These are phyloP conservation scores for Archips xylosteana DNA, from an alignment of 2,888 invertebrate species.

Conservation along the genomic window DNA sequence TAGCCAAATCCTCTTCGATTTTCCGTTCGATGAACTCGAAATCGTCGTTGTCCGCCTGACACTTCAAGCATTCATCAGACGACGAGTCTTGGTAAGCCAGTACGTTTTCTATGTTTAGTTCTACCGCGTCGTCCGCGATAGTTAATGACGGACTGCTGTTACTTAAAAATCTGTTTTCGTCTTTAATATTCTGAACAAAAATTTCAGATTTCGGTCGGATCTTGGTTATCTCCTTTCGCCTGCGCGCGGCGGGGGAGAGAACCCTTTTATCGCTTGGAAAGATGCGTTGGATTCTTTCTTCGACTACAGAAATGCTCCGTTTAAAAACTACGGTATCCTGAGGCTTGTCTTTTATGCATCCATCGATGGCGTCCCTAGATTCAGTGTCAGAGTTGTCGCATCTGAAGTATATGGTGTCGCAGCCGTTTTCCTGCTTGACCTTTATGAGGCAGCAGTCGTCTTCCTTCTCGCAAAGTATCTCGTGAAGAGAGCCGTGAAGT, in stretches of 20 bases:
- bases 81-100: conserved; percentile 78
- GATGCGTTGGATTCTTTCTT: conserved; percentile 73
- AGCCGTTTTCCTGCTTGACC: conserved; percentile 77
- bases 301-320: conserved; percentile 74
- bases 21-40: conserved; percentile 72
- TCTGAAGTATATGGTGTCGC: conserved; percentile 75
- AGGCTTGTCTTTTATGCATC: conserved; percentile 48
- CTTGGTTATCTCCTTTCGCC: conserved; percentile 45
- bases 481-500: conserved; percentile 77
- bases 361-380: conserved; percentile 72
- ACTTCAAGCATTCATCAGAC: conserved; percentile 75
- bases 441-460: conserved; percentile 81
- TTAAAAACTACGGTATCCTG: conserved; percentile 76
- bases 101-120: conserved; percentile 76
- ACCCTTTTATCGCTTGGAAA: conserved; percentile 64
- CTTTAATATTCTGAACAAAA: conserved; percentile 55
- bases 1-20: conserved; percentile 71
- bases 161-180: conserved; percentile 64
- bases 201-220: conserved; percentile 63
- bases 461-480: conserved; percentile 77
- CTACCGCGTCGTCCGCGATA: conserved; percentile 62
- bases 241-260: conserved; percentile 47
- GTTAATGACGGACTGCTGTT: conserved; percentile 71
- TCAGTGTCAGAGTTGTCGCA: conserved; percentile 76
- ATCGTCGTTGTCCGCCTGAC: conserved; percentile 68